phyloP scores from a whole-genome alignment of 2,113 vertebrate species.

The Chitala chitala region DNA sequence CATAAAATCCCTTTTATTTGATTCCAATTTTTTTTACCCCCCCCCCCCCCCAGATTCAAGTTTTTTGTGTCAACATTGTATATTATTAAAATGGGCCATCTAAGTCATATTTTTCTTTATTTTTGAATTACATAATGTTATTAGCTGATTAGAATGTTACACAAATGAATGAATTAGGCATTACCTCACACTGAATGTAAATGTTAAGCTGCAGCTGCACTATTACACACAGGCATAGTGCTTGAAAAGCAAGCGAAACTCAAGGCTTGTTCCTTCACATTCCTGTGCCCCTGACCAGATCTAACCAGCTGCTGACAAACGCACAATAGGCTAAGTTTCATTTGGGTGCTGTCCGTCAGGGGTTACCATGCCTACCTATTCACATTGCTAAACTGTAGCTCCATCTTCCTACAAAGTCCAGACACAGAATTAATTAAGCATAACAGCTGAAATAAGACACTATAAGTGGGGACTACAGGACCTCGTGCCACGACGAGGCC shows the following conservation, averaged over 20 bases:
- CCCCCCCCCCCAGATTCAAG: too few species aligned
- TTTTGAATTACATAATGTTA: too few species aligned
- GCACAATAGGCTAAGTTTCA: not conserved
- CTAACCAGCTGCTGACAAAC: not conserved
- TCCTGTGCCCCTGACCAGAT: not conserved
- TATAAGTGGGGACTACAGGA: not conserved
- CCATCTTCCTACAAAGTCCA: not conserved
- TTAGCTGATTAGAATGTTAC: too few species aligned
- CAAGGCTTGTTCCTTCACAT: conserved; percentile 4
- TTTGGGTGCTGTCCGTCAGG: not conserved
- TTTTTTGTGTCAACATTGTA: too few species aligned
- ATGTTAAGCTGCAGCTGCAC: too few species aligned
- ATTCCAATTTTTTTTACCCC: not conserved
- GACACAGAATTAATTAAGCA: not conserved
- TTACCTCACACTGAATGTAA: too few species aligned
- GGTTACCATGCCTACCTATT: not conserved
- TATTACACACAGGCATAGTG: not conserved
- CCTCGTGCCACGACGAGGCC: not conserved
- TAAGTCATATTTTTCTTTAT: too few species aligned
- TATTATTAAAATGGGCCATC: too few species aligned
- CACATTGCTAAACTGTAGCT: not conserved
- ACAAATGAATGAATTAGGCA: too few species aligned
- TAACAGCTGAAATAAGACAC: too few species aligned
- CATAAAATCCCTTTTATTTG: not conserved
- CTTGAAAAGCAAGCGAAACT: not conserved